Base-by-base conservation (phyloP, 2,797 vertebrate genomes). In the Clarias fuscus region DNA sequence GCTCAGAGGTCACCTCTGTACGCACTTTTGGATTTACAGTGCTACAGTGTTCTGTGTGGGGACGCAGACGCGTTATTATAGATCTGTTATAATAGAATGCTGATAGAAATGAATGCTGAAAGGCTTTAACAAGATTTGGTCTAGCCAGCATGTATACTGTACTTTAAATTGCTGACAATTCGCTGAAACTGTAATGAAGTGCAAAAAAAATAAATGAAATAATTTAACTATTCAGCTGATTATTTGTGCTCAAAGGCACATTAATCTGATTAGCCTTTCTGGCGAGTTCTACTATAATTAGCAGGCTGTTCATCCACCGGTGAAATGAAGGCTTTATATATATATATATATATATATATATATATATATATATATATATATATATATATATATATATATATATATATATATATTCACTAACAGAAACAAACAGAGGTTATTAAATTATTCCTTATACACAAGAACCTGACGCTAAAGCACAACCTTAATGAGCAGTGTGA, bases 171-270 rank as follows among this genome's bases (percentile, higher is more conserved):
- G 59, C 20, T 67, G 24, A 53, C 10, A 6, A 3, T 81, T 27
- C 0, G 5, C 43, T 56, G 27, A 82, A 68, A 65, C 27, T 27
- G 18, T 22, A 67, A 56, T 70, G 1, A 70, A 64, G 56, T 43
- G 22, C 78, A 33, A n/a, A 59, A 4, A 27, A 13, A 68, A 20
- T 33, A 76, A 76, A n/a, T 22, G 14, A 7, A 30, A 17, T 72
- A 62, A 81, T 81, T 71, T 71, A 22, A 61, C 72, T 68, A 56
- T 33, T 61, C 27, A 64, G 85, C 81, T 81, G 83, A 86, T 84
- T 86, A 87, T 84, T 84, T 53, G 72, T 78, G 84, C 82, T 88
- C 84, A 83, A 84, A 78, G 61, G 76, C 43, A 59, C 83, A 87
- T 87, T 85, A 85, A 85, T 87, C 76, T 84, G 64, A 14, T 80